Evolutionary conservation across 2,797 vertebrate species (phyloP).

Genomic region (Gymnocypris eckloni): DNA sequence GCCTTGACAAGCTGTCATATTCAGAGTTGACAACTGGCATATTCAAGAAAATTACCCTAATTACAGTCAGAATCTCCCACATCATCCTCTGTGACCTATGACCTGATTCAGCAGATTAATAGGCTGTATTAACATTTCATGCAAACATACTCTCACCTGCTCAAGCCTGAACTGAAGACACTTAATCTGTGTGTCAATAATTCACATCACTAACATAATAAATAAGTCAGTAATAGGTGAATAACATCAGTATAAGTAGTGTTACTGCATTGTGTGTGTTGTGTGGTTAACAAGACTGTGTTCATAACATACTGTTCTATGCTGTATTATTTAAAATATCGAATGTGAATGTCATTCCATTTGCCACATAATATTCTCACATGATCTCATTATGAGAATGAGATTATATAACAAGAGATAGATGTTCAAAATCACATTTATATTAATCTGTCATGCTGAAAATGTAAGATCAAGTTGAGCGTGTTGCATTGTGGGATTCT

Average conservation of each 20-base stretch:
- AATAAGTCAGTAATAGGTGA: conserved; percentile 36
- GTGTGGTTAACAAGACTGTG: not conserved
- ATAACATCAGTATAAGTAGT: conserved; percentile 7
- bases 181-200: conserved; percentile 39
- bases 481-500: not conserved
- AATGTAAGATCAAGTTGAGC: not conserved
- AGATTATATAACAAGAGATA: not conserved
- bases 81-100: conserved; percentile 34
- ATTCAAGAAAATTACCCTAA: conserved; percentile 21
- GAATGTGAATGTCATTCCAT: not conserved
- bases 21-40: conserved; percentile 21
- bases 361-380: not conserved
- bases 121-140: conserved; percentile 39
- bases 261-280: not conserved
- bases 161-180: conserved; percentile 31
- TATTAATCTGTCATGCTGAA: not conserved
- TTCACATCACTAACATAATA: conserved; percentile 36
- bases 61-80: conserved; percentile 29
- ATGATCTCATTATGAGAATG: not conserved
- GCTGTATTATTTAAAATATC: not conserved
- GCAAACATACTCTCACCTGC: conserved; percentile 24
- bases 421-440: not conserved
- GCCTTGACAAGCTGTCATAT: conserved; percentile 10
- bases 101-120: conserved; percentile 34
- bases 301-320: not conserved